Evolutionary conservation across 2,888 invertebrate genomes (phyloP).

Genomic region (Drosophila austrosaltans): DNA sequence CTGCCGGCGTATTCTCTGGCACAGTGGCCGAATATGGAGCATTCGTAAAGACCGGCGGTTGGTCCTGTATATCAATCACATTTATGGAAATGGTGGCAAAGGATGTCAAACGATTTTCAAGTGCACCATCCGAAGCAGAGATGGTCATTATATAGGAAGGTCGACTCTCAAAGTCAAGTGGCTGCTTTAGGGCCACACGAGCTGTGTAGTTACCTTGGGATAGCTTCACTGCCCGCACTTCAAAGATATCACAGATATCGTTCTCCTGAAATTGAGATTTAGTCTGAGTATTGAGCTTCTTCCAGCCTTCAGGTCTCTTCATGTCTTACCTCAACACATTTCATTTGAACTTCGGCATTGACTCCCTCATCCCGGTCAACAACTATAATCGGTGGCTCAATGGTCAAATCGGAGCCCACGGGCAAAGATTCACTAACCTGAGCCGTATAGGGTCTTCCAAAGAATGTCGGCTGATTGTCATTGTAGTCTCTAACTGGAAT

Average conservation of each 20-base stretch:
- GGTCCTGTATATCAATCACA: conserved; percentile 92
- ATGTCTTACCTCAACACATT: conserved; percentile 86
- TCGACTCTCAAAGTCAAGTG: conserved; percentile 90
- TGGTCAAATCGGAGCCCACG: conserved; percentile 86
- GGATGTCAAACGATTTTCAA: conserved; percentile 86
- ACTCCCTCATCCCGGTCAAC: conserved; percentile 89
- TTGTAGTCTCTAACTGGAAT: conserved; percentile 91
- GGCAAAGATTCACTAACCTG: conserved; percentile 88
- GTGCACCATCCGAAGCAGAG: conserved; percentile 87
- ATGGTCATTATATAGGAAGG: conserved; percentile 89
- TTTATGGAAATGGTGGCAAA: conserved; percentile 90
- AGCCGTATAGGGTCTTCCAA: conserved; percentile 89
- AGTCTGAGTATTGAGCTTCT: background rate
- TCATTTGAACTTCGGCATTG: conserved; percentile 88
- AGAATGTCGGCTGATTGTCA: conserved; percentile 91
- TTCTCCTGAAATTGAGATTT: conserved; percentile 83
- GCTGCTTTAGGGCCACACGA: conserved; percentile 86
- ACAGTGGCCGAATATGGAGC: conserved; percentile 91
- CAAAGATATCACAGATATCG: conserved; percentile 89
- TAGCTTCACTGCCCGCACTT: conserved; percentile 87
- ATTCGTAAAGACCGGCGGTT: conserved; percentile 91
- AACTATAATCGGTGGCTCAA: conserved; percentile 86
- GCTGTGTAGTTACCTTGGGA: conserved; percentile 89
- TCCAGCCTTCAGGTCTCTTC: conserved; percentile 35
- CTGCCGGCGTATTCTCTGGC: conserved; percentile 89